A percentile compares a stretch with the other conserved stretches of the same genome.
Conservation (phyloP, 2,797 vertebrate genomes). For the Poeciliopsis infans region DNA sequence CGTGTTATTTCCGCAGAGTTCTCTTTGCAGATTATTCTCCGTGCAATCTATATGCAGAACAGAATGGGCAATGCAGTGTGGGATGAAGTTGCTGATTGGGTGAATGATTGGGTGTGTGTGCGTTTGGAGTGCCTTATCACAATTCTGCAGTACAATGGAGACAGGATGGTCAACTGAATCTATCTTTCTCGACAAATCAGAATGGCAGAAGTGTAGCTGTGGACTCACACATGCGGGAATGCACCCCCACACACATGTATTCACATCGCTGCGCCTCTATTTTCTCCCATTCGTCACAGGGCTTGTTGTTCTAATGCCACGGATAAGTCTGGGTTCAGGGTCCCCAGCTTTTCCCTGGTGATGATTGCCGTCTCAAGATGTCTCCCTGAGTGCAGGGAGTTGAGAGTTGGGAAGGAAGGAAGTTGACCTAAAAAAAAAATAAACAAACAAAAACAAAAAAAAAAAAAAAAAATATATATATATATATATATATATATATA, state of each 20-base stretch:
- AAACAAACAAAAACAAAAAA: constrained; percentile 1
- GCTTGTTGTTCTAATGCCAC: constrained; percentile 75
- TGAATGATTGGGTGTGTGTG: constrained; percentile 43
- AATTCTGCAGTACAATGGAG: constrained; percentile 60
- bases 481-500: too few relatives aligned
- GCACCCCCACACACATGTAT: constrained; percentile 31
- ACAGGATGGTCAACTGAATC: constrained; percentile 52
- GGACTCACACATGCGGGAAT: constrained; percentile 27
- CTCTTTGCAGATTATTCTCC: constrained; percentile 32
- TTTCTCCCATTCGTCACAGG: constrained; percentile 78
- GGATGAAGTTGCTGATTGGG: constrained; percentile 63
- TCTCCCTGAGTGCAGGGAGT: constrained; percentile 31
- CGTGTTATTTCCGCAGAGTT: constrained; percentile 19
- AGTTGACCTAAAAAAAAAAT: not conserved
- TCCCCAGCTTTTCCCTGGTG: constrained; percentile 53
- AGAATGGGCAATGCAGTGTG: constrained; percentile 50
- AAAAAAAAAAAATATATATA: constrained; percentile 42
- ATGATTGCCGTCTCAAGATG: constrained; percentile 52
- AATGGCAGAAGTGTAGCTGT: constrained; percentile 55
- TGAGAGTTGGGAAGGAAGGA: not conserved
- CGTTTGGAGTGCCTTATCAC: constrained; percentile 55
- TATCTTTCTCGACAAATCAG: constrained; percentile 58
- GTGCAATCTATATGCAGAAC: constrained; percentile 65
- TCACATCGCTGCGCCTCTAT: constrained; percentile 60
- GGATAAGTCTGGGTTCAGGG: constrained; percentile 68